A percentile compares a stretch with the other conserved stretches of the same genome.
phyloP scores from a whole-genome alignment of 2,797 vertebrate species.

The Dendrocincla fuliginosa region DNA sequence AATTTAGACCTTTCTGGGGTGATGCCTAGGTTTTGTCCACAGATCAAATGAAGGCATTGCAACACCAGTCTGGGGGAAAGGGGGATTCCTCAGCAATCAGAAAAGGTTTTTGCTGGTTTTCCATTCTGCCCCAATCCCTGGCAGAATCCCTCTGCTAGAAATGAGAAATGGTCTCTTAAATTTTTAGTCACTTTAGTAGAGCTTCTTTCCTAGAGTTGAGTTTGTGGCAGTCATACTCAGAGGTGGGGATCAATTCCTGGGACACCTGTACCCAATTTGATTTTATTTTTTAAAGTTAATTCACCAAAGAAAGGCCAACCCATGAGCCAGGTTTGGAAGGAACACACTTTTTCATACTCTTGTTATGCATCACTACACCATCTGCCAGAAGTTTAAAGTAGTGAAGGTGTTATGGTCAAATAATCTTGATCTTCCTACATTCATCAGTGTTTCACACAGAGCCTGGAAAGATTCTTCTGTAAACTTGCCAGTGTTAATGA shows the following conservation, averaged over 20 bases:
- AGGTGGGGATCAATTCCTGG: background rate
- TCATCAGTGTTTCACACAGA: background rate
- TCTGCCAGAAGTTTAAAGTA: background rate
- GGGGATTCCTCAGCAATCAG: accelerated
- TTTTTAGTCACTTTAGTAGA: background rate
- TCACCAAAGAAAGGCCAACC: background rate
- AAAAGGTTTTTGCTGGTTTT: background rate
- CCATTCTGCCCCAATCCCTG: background rate
- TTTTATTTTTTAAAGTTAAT: background rate
- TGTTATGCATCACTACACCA: background rate
- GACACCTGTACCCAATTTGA: background rate
- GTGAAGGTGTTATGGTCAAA: background rate
- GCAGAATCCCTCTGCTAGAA: background rate
- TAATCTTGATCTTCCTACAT: background rate
- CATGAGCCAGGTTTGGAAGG: background rate
- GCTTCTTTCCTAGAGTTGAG: background rate
- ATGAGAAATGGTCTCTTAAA: background rate
- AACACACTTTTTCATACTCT: background rate
- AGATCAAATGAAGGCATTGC: background rate
- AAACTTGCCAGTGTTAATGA: background rate
- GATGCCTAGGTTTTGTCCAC: background rate
- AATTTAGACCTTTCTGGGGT: background rate
- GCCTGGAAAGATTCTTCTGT: background rate
- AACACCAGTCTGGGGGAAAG: background rate
- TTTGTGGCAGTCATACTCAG: background rate